These are phyloP conservation scores for Drosophila greeni DNA, from an alignment of 2,888 invertebrate genomes.

Conservation along the genomic window DNA sequence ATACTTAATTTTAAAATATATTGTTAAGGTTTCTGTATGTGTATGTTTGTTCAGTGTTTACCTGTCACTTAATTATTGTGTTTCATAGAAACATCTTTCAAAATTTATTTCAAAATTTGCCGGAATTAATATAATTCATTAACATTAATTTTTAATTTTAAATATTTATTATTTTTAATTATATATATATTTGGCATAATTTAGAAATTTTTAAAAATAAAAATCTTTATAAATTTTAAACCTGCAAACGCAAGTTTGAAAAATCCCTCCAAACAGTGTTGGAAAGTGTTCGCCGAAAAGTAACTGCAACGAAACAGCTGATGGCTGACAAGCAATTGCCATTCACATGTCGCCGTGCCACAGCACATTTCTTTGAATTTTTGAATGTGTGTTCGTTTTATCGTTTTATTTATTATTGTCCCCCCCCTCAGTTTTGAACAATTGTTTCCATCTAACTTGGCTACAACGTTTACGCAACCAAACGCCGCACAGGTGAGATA, in stretches of 20 bases:
- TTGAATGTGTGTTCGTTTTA: constrained; percentile 48
- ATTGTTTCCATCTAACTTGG: constrained; percentile 11
- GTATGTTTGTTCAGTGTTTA: background rate
- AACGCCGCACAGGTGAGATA: constrained; percentile 2
- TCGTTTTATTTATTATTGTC: constrained; percentile 22
- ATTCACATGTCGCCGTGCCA: constrained; percentile 40
- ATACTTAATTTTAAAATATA: background rate
- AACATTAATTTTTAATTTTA: no score
- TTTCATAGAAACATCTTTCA: background rate
- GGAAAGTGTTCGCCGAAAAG: background rate
- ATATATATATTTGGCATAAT: no score
- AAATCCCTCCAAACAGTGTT: constrained; percentile 3
- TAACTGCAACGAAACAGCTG: constrained; percentile 49
- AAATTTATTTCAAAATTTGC: no score
- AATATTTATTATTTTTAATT: no score
- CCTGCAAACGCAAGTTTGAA: background rate
- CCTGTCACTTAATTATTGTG: background rate
- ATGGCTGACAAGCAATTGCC: constrained; percentile 1
- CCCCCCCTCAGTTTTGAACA: background rate
- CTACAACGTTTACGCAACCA: constrained; percentile 20
- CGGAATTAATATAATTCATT: no score
- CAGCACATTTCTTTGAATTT: constrained; percentile 35
- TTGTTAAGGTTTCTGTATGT: background rate
- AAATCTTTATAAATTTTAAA: no score
- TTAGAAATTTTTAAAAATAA: no score